Conservation (phyloP, 2,797 vertebrate genomes). For the Melanotaenia boesemani region DNA sequence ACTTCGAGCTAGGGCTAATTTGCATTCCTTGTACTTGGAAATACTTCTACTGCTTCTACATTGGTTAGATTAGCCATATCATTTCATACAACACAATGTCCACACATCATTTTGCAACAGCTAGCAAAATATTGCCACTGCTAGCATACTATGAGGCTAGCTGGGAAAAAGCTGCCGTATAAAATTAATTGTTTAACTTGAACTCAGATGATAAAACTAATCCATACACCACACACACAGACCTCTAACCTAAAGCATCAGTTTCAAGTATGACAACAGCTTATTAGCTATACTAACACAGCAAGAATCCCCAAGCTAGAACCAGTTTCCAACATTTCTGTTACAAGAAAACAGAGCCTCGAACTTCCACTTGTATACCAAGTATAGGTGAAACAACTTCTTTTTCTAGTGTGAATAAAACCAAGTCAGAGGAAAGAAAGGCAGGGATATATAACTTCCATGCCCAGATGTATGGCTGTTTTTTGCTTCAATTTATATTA, state of each 20-base stretch:
- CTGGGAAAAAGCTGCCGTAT: background rate
- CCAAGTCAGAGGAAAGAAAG: background rate
- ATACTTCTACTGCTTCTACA: background rate
- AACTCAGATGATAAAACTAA: constrained; percentile 5
- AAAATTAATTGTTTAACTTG: background rate
- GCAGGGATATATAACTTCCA: background rate
- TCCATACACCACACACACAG: background rate
- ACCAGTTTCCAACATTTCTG: background rate
- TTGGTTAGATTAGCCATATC: background rate
- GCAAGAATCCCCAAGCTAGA: background rate
- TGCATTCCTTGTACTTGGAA: background rate
- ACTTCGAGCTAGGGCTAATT: too few species aligned
- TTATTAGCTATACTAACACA: constrained; percentile 19
- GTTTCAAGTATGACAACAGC: constrained; percentile 1
- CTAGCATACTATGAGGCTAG: background rate
- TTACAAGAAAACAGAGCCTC: constrained; percentile 12
- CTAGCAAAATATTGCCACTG: background rate
- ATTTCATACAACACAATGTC: background rate
- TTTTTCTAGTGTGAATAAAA: background rate
- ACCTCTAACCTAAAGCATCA: constrained; percentile 5
- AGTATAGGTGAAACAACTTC: background rate
- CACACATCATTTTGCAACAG: background rate
- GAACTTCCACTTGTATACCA: background rate
- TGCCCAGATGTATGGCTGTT: background rate
- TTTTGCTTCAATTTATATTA: constrained; percentile 6